Evolutionary conservation across 2,113 vertebrate genomes (phyloP).

Genomic region (Romanogobio albipinnatus): DNA sequence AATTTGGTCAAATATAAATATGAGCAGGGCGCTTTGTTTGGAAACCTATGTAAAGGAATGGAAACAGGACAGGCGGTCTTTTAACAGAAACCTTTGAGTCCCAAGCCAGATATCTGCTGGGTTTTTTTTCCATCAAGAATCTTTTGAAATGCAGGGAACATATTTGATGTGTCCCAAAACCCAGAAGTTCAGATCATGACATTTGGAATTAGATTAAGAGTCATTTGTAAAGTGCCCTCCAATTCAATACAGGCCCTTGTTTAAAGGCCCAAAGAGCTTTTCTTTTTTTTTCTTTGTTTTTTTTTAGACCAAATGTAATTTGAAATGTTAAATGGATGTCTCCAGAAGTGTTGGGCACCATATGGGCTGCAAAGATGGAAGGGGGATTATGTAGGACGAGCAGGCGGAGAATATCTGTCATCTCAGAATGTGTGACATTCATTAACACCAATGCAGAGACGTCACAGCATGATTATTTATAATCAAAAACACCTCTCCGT

Average conservation of each 20-base stretch:
- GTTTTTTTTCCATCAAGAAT: slow-evolving; percentile 50
- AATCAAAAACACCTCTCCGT: slow-evolving; percentile 8
- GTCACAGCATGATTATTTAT: slow-evolving; percentile 22
- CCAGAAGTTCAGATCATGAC: not conserved
- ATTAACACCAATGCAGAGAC: slow-evolving; percentile 65
- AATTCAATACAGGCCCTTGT: not conserved
- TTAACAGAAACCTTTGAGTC: not conserved
- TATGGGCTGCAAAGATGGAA: slow-evolving; percentile 42
- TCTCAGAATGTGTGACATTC: slow-evolving; percentile 65
- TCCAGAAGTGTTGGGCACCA: slow-evolving; percentile 41
- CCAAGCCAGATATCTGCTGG: not conserved
- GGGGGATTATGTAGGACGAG: slow-evolving; percentile 64
- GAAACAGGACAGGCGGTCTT: not conserved
- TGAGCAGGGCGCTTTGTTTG: not conserved
- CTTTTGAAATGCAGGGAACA: slow-evolving; percentile 10
- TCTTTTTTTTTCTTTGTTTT: slow-evolving; percentile 52
- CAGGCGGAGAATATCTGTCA: slow-evolving; percentile 54
- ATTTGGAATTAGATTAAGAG: not conserved
- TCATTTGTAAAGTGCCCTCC: not conserved
- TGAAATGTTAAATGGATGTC: slow-evolving; percentile 51
- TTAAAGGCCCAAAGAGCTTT: slow-evolving; percentile 37
- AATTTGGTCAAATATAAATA: slow-evolving; percentile 1
- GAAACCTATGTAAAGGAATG: not conserved
- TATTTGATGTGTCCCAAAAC: not conserved
- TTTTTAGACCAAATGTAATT: slow-evolving; percentile 59